Evolutionary conservation across 1,140 invertebrate genomes (phyloP), one percentile per base, ranked within the genome.

Genomic region (Megalonaias nervosa): DNA sequence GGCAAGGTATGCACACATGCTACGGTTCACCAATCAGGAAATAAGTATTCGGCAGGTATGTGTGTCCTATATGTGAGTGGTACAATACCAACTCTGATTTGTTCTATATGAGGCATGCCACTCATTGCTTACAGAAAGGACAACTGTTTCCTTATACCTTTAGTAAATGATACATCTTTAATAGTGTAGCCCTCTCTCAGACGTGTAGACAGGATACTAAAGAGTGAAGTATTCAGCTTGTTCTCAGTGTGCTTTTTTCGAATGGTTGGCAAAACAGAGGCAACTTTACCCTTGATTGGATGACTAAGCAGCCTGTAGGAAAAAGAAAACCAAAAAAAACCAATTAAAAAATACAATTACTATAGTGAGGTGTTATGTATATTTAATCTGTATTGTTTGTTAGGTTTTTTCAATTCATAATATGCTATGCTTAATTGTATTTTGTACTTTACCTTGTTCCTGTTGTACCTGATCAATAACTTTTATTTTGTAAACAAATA

Each of bases 161-260:
- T 90, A 67, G 83, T 87, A 69, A 85, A 59, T 71, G 82, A 57
- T 86, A 93, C 88, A 90, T 93, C 92, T 92, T 95, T 93, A 87
- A 96, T 91, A 86, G 93, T 93, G 88, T 95, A 97, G 59, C 96
- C 96, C 91, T 97, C 96, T 56, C 95, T 90, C 38, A 97, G 90
- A 60, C 96, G 90, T 85, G 95, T 94, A 57, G 95, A 95, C 58
- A 97, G 87, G 66, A 97, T 91, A 87, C 93, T 94, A 69, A 93
- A 92, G 56, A 96, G 90, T 26, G 93, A 93, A 60, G 93, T 93
- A 81, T 92, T 93, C 38, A 95, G 91, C 84, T 93, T 93, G 67
- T 93, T 92, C 82, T 95, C 94, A 60, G 92, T 91, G 84, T 95
- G 94, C 82, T 93, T 94, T 85, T 95, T 95, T 61, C 92, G 90